A percentile compares a stretch with the other conserved stretches of the same genome.
phyloP scores from a whole-genome alignment of 2,888 invertebrate species.

The Cristatella mucedo region DNA sequence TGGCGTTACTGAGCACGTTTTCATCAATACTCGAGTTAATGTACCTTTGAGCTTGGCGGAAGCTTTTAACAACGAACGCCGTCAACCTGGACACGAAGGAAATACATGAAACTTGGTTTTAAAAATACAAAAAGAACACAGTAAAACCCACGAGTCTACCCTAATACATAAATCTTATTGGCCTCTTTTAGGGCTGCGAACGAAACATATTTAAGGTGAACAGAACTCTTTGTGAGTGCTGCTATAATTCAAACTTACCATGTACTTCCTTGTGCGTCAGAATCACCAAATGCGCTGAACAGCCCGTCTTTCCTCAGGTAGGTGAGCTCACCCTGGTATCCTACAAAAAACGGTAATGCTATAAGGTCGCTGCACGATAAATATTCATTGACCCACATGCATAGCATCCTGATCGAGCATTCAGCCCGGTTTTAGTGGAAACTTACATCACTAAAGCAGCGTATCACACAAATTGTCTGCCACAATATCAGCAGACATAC shows the following conservation, averaged over 20 bases:
- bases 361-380: no score
- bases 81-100: slow-evolving; percentile 47
- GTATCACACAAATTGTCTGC: no score
- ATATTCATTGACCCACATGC: no score
- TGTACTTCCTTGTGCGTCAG: slow-evolving; percentile 54
- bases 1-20: slow-evolving; percentile 47
- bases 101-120: slow-evolving; percentile 4
- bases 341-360: no score
- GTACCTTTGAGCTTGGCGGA: slow-evolving; percentile 50
- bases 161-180: no score
- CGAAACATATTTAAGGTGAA: no score
- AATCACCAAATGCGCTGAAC: slow-evolving; percentile 66
- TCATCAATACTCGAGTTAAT: slow-evolving; percentile 55
- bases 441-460: no score
- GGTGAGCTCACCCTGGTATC: slow-evolving; percentile 78
- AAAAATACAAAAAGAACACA: background rate
- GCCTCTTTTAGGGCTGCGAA: no score
- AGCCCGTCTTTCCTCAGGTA: slow-evolving; percentile 73
- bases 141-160: background rate
- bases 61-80: slow-evolving; percentile 60
- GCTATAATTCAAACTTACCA: slow-evolving; percentile 46
- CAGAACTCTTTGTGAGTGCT: no score
- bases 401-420: no score
- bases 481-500: no score
- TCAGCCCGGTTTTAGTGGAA: no score